phyloP scores from a whole-genome alignment of 2,888 invertebrate species.

The Eupithecia tripunctaria region DNA sequence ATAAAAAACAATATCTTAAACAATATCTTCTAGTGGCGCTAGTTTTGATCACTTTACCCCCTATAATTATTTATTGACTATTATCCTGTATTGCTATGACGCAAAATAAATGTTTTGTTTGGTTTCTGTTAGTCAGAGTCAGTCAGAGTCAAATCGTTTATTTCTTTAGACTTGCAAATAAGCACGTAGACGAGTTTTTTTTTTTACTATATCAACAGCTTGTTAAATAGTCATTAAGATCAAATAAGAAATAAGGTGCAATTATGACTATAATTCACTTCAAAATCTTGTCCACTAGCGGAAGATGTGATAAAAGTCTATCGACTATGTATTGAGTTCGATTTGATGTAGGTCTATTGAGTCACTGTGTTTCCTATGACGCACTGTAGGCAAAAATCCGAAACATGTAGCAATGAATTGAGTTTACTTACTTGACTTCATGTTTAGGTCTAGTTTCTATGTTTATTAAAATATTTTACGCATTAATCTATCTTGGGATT shows the following conservation, averaged over 20 bases:
- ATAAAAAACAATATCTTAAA: too few species aligned
- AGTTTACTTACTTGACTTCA: neutral
- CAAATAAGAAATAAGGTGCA: too few species aligned
- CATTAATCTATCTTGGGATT: neutral
- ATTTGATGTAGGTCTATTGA: conserved; percentile 14
- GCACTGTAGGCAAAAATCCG: conserved; percentile 21
- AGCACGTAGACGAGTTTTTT: too few species aligned
- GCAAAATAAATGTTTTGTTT: neutral
- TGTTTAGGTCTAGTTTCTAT: neutral
- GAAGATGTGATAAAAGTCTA: too few species aligned
- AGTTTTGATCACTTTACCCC: neutral
- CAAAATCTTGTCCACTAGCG: too few species aligned
- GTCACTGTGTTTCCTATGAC: conserved; percentile 18
- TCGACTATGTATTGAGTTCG: neutral
- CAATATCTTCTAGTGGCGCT: too few species aligned
- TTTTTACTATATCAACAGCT: too few species aligned
- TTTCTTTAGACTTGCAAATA: too few species aligned
- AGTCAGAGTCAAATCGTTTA: too few species aligned
- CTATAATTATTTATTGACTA: neutral
- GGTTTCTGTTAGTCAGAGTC: neutral
- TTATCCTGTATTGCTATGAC: neutral
- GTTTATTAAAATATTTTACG: neutral
- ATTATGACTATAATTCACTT: too few species aligned
- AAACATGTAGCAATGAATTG: conserved; percentile 4
- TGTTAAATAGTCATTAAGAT: too few species aligned